Evolutionary conservation across 2,888 invertebrate species (phyloP), one percentile per base, ranked within the genome.

Genomic region (Zele albiditarsus): DNA sequence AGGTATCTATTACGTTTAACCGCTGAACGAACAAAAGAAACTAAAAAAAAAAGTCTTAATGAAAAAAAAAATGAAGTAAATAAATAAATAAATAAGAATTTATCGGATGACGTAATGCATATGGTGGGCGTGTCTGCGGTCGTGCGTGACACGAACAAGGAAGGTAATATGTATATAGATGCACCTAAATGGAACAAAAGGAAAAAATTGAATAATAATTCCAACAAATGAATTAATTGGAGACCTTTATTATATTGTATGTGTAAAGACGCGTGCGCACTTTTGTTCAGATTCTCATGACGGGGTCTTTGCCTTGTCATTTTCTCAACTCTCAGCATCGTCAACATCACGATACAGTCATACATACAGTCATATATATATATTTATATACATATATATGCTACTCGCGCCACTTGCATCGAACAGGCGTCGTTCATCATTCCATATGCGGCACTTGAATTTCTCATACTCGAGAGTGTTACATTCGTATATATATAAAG

Each of bases 371-470:
- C n/a, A 38, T 20, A 20, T 49, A 25, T 28, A 49, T 46, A 14
- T 46, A 33, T 33, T 5, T 33, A 33, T 33, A 46, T n/a, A 46
- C n/a, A n/a, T 46, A n/a, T 46, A 46, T 46, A 46, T 14, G n/a
- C 27, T 67, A 27, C 16, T 49, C 14, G 27, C 28, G 28, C 20
- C 28, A 53, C 33, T 69, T 31, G 69, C 33, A 69, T 69, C 33
- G 57, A 69, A 69, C 69, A 31, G 57, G 69, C 57, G 53, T 69
- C 69, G 57, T 69, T 69, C 49, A 28, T 69, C 69, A 69, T 69
- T 57, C 69, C 69, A 69, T 69, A 69, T 57, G 49, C 53, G 69
- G 31, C 33, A 57, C 12, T 31, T 53, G 57, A 69, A 57, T 69
- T 67, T 67, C 67, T 67, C 67, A 67, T 69, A 57, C 69, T 33